Base-by-base conservation (phyloP, 2,113 vertebrate species). In the Forbesichthys agassizii region DNA sequence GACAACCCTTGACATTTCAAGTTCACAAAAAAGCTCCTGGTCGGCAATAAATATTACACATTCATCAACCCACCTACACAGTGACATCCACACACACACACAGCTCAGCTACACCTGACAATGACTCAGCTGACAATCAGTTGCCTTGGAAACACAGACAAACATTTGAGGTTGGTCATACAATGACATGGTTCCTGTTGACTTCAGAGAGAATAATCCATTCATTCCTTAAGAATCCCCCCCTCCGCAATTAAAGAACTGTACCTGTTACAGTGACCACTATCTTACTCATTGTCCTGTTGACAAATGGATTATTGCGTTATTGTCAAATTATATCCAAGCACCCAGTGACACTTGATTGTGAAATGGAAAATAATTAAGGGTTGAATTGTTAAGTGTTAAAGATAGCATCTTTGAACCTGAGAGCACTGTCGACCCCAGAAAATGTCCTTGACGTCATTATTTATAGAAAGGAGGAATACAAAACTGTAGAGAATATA, bases 341-440 rank as follows among this genome's bases (percentile, higher is more conserved):
- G 48, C 48, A 48, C 78, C 74, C 27, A 33, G 48, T 61, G 57
- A 60, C 47, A 42, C 7, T 42, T 42, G 3, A 42, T 42, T 59
- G 5, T 55, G 10, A 66, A 77, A 33, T 64, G 47, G 55, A 12
- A 13, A 70, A 66, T 73, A 52, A 77, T 62, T 53, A 55, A 16
- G 62, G 64, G n/a, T 48, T 42, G 61, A 74, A 27, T 68, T 8
- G 55, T 70, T 61, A 58, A 62, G 53, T 56, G n/a, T 18, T 66
- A 9, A 14, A n/a, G 46, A 71, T 61, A 58, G 33, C 9, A 56
- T 71, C 33, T 72, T 56, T 67, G 27, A 76, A 75, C 84, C 72
- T 5, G 18, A 75, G 77, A 82, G 61, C 73, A 81, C 79, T 86
- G 78, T 75, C 55, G 75, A 84, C 57, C 33, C 33, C 33, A 71